phyloP scores from a whole-genome alignment of 2,113 vertebrate genomes.

The Pedetes capensis region DNA sequence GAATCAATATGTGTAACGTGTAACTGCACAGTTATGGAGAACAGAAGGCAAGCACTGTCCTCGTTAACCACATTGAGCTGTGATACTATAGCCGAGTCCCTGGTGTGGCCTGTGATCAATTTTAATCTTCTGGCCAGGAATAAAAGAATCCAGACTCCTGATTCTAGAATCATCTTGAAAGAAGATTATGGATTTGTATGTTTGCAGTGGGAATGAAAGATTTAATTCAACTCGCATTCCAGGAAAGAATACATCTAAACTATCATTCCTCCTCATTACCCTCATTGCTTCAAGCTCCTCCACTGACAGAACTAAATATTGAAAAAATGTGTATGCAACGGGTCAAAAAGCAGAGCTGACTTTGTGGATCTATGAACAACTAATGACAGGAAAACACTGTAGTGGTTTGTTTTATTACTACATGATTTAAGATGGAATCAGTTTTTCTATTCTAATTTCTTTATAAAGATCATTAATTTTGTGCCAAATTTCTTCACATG shows the following conservation, averaged over 20 bases:
- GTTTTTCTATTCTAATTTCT: constrained; percentile 43
- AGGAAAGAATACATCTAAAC: constrained; percentile 77
- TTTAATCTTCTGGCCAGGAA: constrained; percentile 84
- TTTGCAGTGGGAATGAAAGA: constrained; percentile 72
- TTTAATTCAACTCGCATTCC: constrained; percentile 78
- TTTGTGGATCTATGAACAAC: constrained; percentile 36
- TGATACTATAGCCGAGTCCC: constrained; percentile 78
- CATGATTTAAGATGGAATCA: constrained; percentile 21
- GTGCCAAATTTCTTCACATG: constrained; percentile 23
- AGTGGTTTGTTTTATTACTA: constrained; percentile 28
- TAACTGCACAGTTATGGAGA: constrained; percentile 76
- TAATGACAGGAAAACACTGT: constrained; percentile 19
- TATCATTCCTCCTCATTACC: constrained; percentile 74
- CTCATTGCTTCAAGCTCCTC: constrained; percentile 44
- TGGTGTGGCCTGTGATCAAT: constrained; percentile 85
- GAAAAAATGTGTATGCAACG: constrained; percentile 54
- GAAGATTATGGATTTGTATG: constrained; percentile 81
- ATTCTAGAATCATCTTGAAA: constrained; percentile 81
- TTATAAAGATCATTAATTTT: constrained; percentile 55
- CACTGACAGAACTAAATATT: constrained; percentile 57
- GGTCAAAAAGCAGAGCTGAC: constrained; percentile 40
- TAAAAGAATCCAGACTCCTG: constrained; percentile 78
- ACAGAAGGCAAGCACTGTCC: constrained; percentile 77
- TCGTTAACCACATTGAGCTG: constrained; percentile 83
- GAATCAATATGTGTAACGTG: constrained; percentile 83